A percentile compares a stretch with the other conserved stretches of the same genome.
phyloP scores from a whole-genome alignment of 2,888 invertebrate genomes.

The Aelia acuminata region DNA sequence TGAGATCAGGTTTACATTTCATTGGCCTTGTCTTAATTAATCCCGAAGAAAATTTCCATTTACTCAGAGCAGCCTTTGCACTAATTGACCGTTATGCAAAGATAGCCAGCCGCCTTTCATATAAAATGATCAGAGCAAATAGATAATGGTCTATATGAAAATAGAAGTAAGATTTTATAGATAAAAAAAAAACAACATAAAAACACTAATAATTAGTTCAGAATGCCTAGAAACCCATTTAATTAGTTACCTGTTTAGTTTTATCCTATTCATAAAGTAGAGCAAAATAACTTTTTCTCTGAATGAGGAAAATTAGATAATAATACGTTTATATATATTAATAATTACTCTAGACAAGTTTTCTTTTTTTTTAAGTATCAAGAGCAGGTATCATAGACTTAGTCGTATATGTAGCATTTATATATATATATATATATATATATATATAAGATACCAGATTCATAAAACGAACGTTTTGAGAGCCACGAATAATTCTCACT shows the following conservation, averaged over 20 bases:
- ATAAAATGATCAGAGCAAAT: background rate
- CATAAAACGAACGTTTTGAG: no score
- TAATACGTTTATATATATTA: no score
- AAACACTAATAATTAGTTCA: background rate
- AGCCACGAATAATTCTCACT: no score
- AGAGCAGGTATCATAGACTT: no score
- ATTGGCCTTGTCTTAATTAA: background rate
- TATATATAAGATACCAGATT: no score
- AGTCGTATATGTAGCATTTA: no score
- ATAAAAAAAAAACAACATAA: background rate
- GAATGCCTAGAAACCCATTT: background rate
- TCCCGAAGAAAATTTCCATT: background rate
- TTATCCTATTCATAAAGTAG: background rate
- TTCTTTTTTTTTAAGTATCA: no score
- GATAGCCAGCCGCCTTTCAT: background rate
- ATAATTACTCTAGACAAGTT: no score
- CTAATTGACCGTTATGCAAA: background rate
- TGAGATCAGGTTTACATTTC: no score
- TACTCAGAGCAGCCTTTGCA: background rate
- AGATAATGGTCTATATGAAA: background rate
- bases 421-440: no score
- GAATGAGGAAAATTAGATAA: background rate
- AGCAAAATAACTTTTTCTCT: background rate
- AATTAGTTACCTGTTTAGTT: background rate
- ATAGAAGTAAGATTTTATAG: background rate